phyloP scores from a whole-genome alignment of 2,113 vertebrate genomes.

The Anguilla rostrata region DNA sequence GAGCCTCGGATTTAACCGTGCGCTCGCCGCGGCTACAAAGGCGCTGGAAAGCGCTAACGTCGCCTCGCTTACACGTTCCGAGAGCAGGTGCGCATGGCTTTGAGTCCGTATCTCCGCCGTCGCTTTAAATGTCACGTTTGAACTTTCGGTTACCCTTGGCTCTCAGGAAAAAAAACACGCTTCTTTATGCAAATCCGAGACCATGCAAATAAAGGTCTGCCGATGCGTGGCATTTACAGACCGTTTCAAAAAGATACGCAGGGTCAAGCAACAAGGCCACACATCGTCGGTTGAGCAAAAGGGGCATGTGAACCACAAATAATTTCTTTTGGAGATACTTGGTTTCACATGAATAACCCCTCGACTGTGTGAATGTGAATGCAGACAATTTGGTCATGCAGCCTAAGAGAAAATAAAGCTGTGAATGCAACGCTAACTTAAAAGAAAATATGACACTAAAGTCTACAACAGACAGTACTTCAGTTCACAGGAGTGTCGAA shows the following conservation, averaged over 20 bases:
- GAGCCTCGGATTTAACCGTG: constrained; percentile 8
- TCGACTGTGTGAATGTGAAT: background rate
- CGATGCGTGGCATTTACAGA: background rate
- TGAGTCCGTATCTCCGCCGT: constrained; percentile 2
- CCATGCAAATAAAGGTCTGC: background rate
- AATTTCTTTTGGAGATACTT: background rate
- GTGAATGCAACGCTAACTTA: background rate
- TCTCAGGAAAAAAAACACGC: background rate
- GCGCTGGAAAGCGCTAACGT: background rate
- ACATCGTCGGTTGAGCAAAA: constrained; percentile 64
- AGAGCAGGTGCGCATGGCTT: background rate
- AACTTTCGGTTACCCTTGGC: background rate
- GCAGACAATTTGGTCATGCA: background rate
- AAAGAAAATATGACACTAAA: background rate
- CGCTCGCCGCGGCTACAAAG: constrained; percentile 5
- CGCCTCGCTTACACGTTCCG: background rate
- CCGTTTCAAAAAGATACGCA: background rate
- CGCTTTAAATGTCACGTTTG: background rate
- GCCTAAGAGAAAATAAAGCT: background rate
- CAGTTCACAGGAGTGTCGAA: background rate
- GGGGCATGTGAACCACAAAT: background rate
- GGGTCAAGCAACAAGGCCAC: background rate
- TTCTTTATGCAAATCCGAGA: background rate
- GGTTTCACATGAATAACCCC: background rate
- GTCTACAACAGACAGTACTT: background rate